Percentiles rank a stretch among this genome's conserved stretches.
Conservation (phyloP, 2,888 invertebrate species). For the Epicampocera succincta region DNA sequence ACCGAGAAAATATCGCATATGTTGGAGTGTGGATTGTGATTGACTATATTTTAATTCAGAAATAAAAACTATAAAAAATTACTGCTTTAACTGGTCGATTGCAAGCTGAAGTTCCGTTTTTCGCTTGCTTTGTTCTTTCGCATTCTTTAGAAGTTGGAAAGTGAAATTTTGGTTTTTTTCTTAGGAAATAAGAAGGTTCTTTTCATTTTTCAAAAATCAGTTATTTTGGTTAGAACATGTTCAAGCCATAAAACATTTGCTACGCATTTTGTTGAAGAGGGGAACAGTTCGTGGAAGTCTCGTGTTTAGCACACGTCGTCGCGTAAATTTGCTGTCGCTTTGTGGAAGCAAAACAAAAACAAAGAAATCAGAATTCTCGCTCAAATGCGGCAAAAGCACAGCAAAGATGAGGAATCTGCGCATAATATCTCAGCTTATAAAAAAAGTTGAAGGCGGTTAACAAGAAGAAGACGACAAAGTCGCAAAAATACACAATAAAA, state of each 20-base stretch:
- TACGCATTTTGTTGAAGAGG: conserved; percentile 63
- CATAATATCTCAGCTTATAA: conserved; percentile 60
- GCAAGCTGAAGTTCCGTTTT: too few relatives aligned
- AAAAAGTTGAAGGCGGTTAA: conserved; percentile 68
- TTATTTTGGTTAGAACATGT: conserved; percentile 64
- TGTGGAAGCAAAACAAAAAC: conserved; percentile 41
- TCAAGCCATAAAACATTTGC: conserved; percentile 71
- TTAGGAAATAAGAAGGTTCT: conserved; percentile 22
- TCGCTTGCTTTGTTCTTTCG: neutral
- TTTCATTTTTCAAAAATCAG: conserved; percentile 28
- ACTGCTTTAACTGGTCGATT: too few relatives aligned
- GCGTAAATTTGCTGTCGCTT: conserved; percentile 79
- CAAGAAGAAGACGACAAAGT: conserved; percentile 11
- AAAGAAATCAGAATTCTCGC: conserved; percentile 43
- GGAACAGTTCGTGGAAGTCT: conserved; percentile 80
- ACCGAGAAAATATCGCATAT: too few relatives aligned
- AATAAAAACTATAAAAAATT: too few relatives aligned
- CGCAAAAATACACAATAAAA: conserved; percentile 35
- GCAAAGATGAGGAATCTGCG: conserved; percentile 64
- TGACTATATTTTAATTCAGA: too few relatives aligned
- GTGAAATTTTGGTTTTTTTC: conserved; percentile 50
- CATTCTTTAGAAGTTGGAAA: conserved; percentile 42
- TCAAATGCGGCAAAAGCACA: conserved; percentile 38
- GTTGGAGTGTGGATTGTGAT: too few relatives aligned
- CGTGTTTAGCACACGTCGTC: conserved; percentile 80